phyloP scores from a whole-genome alignment of 2,888 invertebrate genomes.

The Gerris lacustris region DNA sequence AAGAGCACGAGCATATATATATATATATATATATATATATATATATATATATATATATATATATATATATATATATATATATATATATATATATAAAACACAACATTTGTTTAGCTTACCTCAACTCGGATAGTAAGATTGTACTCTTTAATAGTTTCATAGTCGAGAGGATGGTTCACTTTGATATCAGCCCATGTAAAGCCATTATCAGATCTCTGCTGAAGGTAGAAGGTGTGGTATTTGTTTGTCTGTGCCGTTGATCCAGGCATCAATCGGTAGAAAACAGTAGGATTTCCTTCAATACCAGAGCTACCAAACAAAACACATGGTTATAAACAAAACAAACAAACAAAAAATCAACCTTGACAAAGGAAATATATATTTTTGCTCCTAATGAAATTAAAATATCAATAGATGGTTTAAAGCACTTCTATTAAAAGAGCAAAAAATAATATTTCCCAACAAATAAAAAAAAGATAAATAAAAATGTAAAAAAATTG shows the following conservation, averaged over 20 bases:
- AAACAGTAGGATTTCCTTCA: conserved; percentile 89
- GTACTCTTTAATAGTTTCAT: conserved; percentile 88
- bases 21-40: too few relatives aligned
- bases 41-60: too few relatives aligned
- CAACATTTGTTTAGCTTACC: conserved; percentile 42
- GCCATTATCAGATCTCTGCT: conserved; percentile 84
- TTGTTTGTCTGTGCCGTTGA: conserved; percentile 94
- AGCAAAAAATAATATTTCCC: too few relatives aligned
- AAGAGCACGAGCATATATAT: too few relatives aligned
- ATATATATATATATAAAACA: too few relatives aligned
- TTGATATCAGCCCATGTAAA: conserved; percentile 92
- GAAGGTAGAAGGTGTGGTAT: conserved; percentile 86
- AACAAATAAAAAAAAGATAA: too few relatives aligned
- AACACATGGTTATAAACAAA: too few relatives aligned
- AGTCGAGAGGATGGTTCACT: conserved; percentile 90
- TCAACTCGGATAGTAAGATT: conserved; percentile 91
- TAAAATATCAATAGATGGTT: too few relatives aligned
- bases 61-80: too few relatives aligned
- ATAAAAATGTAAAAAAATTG: too few relatives aligned
- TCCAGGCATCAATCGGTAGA: conserved; percentile 89
- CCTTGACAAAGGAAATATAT: neutral
- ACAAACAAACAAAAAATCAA: neutral
- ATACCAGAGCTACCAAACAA: conserved; percentile 66
- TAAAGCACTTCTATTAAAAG: too few relatives aligned
- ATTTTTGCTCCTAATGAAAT: neutral